phyloP scores from a whole-genome alignment of 92 coral and sea anemone genomes.

The Epizoanthus rinbou region DNA sequence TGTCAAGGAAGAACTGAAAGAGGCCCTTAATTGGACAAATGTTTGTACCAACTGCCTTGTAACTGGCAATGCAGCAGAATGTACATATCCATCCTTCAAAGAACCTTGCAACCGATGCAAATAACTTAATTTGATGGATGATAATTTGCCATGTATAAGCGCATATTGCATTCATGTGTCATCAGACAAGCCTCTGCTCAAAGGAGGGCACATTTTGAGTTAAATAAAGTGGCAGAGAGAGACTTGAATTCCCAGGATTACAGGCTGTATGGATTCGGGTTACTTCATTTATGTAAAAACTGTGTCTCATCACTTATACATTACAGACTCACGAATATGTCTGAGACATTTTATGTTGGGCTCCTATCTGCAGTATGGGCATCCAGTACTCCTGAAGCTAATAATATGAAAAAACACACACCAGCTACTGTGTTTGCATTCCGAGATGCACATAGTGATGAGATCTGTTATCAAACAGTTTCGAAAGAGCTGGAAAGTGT shows the following conservation, averaged over 20 bases:
- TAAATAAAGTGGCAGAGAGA: constrained; percentile 32
- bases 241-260: constrained; percentile 46
- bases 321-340: constrained; percentile 43
- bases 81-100: constrained; percentile 28
- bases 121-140: background rate
- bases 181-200: constrained; percentile 68
- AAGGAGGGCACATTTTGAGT: constrained; percentile 48
- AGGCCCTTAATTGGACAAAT: constrained; percentile 26
- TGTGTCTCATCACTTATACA: constrained; percentile 39
- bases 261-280: constrained; percentile 64
- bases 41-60: constrained; percentile 52
- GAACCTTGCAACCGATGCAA: constrained; percentile 47
- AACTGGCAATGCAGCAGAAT: constrained; percentile 35
- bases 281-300: constrained; percentile 67
- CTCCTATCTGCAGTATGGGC: constrained; percentile 44
- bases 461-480: constrained; percentile 36
- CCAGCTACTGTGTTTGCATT: constrained; percentile 44
- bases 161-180: constrained; percentile 57
- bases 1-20: constrained; percentile 44
- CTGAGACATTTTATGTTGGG: constrained; percentile 39
- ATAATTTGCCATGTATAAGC: constrained; percentile 27
- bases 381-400: constrained; percentile 14
- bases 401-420: constrained; percentile 37
- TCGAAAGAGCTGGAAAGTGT: constrained; percentile 13
- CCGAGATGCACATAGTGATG: constrained; percentile 46